A percentile compares a stretch with the other conserved stretches of the same genome.
phyloP scores from a whole-genome alignment of 2,797 vertebrate genomes.

The Lagorchestes hirsutus region DNA sequence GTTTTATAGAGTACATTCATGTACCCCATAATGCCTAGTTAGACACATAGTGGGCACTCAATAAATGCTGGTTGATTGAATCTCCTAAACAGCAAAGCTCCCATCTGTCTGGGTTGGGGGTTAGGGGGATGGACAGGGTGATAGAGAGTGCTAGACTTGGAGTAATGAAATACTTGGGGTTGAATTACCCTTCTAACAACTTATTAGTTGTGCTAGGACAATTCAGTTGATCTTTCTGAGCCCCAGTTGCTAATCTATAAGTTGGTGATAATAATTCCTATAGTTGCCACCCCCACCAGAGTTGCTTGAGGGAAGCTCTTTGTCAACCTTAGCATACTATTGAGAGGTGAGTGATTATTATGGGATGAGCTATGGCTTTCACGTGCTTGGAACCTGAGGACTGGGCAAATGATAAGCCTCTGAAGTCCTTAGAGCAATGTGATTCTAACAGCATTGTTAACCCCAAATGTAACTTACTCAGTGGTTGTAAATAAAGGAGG shows the following conservation, averaged over 20 bases:
- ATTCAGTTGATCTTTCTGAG: neutral
- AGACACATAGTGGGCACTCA: constrained; percentile 8
- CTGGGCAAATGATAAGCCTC: neutral
- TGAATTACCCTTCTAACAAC: neutral
- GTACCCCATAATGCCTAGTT: neutral
- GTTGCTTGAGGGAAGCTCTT: neutral
- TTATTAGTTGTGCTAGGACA: neutral
- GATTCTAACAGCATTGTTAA: neutral
- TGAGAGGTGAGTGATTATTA: neutral
- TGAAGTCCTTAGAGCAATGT: neutral
- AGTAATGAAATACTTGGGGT: neutral
- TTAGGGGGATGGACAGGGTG: neutral
- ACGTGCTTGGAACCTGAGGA: neutral
- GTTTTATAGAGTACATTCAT: neutral
- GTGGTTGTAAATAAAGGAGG: neutral
- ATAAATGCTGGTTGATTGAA: constrained; percentile 16
- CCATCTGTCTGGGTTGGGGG: neutral
- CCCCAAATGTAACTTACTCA: neutral
- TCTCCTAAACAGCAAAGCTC: neutral
- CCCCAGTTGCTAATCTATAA: neutral
- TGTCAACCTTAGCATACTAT: neutral
- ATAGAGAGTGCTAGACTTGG: neutral
- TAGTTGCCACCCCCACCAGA: neutral
- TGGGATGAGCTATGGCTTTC: neutral
- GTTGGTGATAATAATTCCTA: neutral